These are phyloP conservation scores for Orientallactaga bullata DNA, from an alignment of 2,113 vertebrate species.

Conservation along the genomic window DNA sequence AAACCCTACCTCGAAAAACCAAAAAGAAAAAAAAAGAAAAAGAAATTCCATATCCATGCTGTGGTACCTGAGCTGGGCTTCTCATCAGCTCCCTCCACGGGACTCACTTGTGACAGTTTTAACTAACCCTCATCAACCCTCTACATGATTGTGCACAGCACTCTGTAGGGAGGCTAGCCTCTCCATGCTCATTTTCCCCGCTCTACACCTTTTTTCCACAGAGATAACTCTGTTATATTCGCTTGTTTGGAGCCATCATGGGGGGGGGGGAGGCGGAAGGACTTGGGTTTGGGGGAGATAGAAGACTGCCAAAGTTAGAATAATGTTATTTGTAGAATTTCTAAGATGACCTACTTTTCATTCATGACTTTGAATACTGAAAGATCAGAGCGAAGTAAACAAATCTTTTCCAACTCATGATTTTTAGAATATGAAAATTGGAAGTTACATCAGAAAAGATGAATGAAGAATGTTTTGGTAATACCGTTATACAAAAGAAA, in stretches of 20 bases:
- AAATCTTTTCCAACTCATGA: background rate
- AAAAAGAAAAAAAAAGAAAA: background rate
- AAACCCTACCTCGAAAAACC: no score
- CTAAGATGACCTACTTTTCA: conserved; percentile 29
- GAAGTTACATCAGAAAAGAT: background rate
- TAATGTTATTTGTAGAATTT: background rate
- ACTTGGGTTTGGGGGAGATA: background rate
- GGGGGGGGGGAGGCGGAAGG: background rate
- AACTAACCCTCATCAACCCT: background rate
- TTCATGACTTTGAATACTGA: conserved; percentile 14
- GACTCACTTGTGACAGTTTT: fast-evolving
- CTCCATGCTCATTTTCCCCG: background rate
- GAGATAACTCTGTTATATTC: no score
- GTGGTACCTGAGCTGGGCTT: background rate
- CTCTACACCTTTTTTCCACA: background rate
- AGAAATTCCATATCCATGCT: background rate
- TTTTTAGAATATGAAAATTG: background rate
- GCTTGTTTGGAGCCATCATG: background rate
- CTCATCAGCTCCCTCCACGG: background rate
- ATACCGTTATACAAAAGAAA: background rate
- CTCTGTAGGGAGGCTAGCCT: background rate
- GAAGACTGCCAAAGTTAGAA: conserved; percentile 22
- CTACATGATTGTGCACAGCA: background rate
- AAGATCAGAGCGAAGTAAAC: conserved; percentile 18
- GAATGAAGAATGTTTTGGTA: background rate